Conservation (phyloP, 2,113 vertebrate genomes). For the Pantherophis guttatus region DNA sequence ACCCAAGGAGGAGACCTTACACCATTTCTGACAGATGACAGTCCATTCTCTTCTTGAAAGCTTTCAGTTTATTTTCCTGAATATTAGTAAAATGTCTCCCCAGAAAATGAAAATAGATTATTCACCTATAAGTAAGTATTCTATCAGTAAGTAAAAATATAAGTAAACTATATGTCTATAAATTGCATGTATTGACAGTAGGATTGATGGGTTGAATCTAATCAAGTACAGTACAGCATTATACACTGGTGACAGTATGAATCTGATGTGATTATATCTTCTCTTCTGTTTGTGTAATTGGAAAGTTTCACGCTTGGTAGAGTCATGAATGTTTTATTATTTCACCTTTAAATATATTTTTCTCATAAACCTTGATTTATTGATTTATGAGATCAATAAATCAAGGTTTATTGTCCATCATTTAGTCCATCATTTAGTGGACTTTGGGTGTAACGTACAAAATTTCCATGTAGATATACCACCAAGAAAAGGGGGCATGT, state of each 20-base stretch:
- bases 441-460: background rate
- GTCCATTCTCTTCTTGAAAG: no score
- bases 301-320: background rate
- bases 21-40: no score
- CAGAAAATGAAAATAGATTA: background rate
- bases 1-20: no score
- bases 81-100: background rate
- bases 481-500: background rate
- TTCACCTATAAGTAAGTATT: constrained; percentile 1
- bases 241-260: background rate
- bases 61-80: background rate
- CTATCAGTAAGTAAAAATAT: background rate
- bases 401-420: no score
- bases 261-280: background rate
- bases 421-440: background rate
- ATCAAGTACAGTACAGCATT: background rate
- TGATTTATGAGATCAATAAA: background rate
- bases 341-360: background rate
- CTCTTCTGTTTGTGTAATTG: background rate
- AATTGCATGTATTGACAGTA: background rate
- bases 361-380: background rate
- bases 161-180: background rate
- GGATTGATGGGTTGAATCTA: background rate
- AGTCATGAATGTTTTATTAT: background rate
- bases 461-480: background rate